Conservation (phyloP, 2,888 invertebrate species). For the Lycocerus yunnanus region DNA sequence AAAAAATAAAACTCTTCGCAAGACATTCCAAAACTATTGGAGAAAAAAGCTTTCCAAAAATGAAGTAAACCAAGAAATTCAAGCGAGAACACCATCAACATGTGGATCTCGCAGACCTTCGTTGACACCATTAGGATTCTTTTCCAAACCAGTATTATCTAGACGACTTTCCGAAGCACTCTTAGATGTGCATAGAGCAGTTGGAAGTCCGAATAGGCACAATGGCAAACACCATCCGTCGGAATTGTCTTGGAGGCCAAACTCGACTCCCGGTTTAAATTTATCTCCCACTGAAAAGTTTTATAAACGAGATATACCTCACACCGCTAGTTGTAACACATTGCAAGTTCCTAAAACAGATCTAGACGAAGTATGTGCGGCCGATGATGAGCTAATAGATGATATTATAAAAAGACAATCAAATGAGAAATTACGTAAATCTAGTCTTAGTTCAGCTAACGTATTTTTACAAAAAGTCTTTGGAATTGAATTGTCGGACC, state of each 20-base stretch:
- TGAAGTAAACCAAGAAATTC: conserved; percentile 79
- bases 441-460: conserved; percentile 62
- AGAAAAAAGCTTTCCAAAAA: conserved; percentile 78
- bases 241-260: conserved; percentile 60
- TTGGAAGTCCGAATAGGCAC: conserved; percentile 45
- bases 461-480: conserved; percentile 65
- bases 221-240: conserved; percentile 59
- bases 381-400: conserved; percentile 49
- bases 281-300: conserved; percentile 48
- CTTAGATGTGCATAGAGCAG: conserved; percentile 54
- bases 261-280: conserved; percentile 50
- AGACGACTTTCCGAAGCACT: conserved; percentile 63
- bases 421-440: conserved; percentile 6
- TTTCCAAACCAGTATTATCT: conserved; percentile 59
- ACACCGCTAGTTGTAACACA: conserved; percentile 72
- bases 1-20: conserved; percentile 71
- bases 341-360: conserved; percentile 65
- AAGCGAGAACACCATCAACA: conserved; percentile 78
- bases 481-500: conserved; percentile 56
- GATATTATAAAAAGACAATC: conserved; percentile 48
- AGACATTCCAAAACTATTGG: conserved; percentile 77
- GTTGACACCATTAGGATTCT: conserved; percentile 62
- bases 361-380: conserved; percentile 45
- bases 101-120: conserved; percentile 77
- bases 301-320: conserved; percentile 57